A percentile compares a stretch with the other conserved stretches of the same genome.
Conservation (phyloP, 1,140 invertebrate genomes). For the Drosophila ananassae region DNA sequence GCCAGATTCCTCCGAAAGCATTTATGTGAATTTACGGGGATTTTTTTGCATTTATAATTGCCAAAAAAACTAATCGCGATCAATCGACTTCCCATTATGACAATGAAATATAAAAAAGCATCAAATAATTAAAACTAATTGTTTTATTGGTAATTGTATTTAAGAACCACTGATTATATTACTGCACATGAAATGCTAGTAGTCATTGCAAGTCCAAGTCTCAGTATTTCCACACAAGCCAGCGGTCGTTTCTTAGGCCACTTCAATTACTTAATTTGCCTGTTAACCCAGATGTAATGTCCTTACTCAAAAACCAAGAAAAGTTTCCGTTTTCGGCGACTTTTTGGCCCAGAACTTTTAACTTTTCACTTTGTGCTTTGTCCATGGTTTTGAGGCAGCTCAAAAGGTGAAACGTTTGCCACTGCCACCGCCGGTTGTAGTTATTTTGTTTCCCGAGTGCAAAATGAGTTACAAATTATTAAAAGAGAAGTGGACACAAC, state of each 20-base stretch:
- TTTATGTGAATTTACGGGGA: not conserved
- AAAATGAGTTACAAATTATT: slow-evolving; percentile 81
- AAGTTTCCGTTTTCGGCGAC: slow-evolving; percentile 61
- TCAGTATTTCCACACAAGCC: slow-evolving; percentile 3
- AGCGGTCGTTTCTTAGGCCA: slow-evolving; percentile 26
- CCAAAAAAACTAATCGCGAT: too few species aligned
- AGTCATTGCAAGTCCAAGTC: too few species aligned
- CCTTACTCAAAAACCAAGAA: slow-evolving; percentile 46
- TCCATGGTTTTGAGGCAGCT: slow-evolving; percentile 30
- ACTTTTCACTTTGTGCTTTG: slow-evolving; percentile 71
- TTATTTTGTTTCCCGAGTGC: slow-evolving; percentile 66
- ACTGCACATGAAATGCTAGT: too few species aligned
- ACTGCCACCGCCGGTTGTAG: slow-evolving; percentile 25
- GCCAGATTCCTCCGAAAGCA: not conserved
- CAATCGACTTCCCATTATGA: not conserved
- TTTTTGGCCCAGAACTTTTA: slow-evolving; percentile 67
- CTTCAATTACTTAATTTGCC: slow-evolving; percentile 68
- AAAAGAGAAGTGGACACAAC: slow-evolving; percentile 57
- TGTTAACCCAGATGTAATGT: slow-evolving; percentile 71
- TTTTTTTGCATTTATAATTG: too few species aligned
- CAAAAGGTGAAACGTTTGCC: slow-evolving; percentile 61
- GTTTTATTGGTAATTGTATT: not conserved
- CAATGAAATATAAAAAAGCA: not conserved
- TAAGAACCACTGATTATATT: not conserved
- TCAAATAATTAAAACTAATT: too few species aligned